Percentiles rank a stretch among this genome's conserved stretches.
These are phyloP conservation scores for Chaetogeoica ovagalla DNA, from an alignment of 2,888 invertebrate species.

Conservation along the genomic window DNA sequence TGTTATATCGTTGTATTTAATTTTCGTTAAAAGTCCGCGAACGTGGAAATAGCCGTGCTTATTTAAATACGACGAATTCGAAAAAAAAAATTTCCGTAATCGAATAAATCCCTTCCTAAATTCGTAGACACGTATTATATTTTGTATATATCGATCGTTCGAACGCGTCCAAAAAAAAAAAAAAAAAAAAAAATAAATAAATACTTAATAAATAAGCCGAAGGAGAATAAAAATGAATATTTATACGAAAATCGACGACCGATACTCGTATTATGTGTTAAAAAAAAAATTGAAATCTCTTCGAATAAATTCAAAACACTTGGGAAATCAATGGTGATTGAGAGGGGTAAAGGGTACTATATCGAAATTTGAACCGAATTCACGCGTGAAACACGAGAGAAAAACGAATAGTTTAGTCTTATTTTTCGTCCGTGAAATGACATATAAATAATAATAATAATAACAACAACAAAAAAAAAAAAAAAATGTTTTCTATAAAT, in stretches of 20 bases:
- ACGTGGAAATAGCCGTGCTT: too few relatives aligned
- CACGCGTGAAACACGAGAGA: not conserved
- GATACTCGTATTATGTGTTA: not conserved
- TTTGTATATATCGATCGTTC: too few relatives aligned
- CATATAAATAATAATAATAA: not conserved
- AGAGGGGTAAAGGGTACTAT: not conserved
- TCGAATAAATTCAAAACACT: not conserved
- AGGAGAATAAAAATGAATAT: conserved; percentile 1
- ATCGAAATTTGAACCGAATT: not conserved
- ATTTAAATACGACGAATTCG: too few relatives aligned
- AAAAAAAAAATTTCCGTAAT: too few relatives aligned
- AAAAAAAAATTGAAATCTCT: not conserved
- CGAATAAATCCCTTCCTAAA: too few relatives aligned
- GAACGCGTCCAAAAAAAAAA: too few relatives aligned
- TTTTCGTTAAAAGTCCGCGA: too few relatives aligned
- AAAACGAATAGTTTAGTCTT: not conserved
- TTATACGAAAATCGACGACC: not conserved
- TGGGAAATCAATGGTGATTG: not conserved
- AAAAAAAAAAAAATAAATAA: too few relatives aligned
- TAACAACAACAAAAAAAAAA: too few relatives aligned
- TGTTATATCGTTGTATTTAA: too few relatives aligned
- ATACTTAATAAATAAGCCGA: not conserved
- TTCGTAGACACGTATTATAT: too few relatives aligned
- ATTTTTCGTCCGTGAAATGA: not conserved
- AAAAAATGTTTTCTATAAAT: too few relatives aligned